Evolutionary conservation across 2,113 vertebrate species (phyloP), one percentile per base, ranked within the genome.

Genomic region (Nycticryphes semicollaris): DNA sequence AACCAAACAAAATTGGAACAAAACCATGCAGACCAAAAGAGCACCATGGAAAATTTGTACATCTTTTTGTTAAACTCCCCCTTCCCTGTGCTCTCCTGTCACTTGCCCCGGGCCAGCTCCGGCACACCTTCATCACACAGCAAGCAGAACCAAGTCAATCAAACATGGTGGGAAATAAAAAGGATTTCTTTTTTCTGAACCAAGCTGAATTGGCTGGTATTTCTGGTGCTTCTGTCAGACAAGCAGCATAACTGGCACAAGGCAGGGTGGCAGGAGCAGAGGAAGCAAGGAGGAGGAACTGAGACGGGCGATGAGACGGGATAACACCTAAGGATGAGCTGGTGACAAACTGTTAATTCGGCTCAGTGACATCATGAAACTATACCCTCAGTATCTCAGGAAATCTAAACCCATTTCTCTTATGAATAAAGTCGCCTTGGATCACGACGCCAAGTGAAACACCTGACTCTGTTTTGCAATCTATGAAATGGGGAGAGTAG

Each of bases 241-340:
- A 60, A 84, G 89, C 50, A 92, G 63, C 20, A 1, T 24, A 81
- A 33, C 89, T 81, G 91, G 76, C 84, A 92, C 56, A 30, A 75
- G 0, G 3, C 72, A 14, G 73, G 47, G 77, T 18, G 51, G 81
- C 47, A 89, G 94, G 31, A 93, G 85, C 53, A 77, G 84, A 77
- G 84, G 89, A 93, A 87, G 60, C 21, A 89, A 97, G 93, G 91
- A 97, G 93, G 91, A 93, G 87, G 93, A 94, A 90, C 2, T 57
- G 91, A 86, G 90, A 90, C 77, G 64, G 89, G 77, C 6, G 35
- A 50, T 0, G 14, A 94, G 95, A 75, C 50, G 77, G 91, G 86
- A 35, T 85, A 86, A 95, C 85, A 84, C 92, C 94, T 33, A 43
- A 64, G 84, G 73, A 67, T 28, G 90, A 73, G 93, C 54, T 35